Base-by-base conservation (phyloP, 2,888 invertebrate species). In the Sisyra terminalis region DNA sequence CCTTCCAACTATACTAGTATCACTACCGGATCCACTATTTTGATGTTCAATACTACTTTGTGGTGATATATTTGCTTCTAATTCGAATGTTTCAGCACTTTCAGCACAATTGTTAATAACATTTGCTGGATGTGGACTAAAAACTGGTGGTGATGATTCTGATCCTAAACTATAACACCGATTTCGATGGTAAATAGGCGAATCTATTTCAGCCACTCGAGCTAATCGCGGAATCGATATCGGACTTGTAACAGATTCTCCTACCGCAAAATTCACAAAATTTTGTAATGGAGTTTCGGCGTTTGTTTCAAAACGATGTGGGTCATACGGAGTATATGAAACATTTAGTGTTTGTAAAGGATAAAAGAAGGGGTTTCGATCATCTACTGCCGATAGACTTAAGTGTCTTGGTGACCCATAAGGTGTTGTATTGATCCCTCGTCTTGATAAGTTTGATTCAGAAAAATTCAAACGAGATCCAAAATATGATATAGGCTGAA, bases 151-250 rank as follows among this genome's bases (percentile, higher is more conserved):
- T 47, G 61, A 61, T 46, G 68, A 67, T 8, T 45, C 50, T 3
- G 70, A 70, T 3, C 75, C 75, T 31, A 81, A 63, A 47, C 80
- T 80, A 52, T 81, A 75, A 57, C 82, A 82, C 46, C 81, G 66
- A 38, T 67, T 64, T 39, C 71, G 55, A 10, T 59, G 53, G 40
- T 53, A 53, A 31, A 51, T 39, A 14, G 50, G 48, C 3, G 52
- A 45, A 42, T 51, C 47, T 9, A 51, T 49, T 39, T 49, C 44
- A 35, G 46, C 45, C 32, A 53, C 52, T 43, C 53, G 53, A 11
- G 55, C 50, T 4, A 57, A 53, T 43, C 54, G 57, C 40, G 59
- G 47, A 40, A 56, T 57, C 5, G 56, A 50, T 4, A 59, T 50
- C 57, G 2, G 60, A 2, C 69, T 66, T 13, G 70, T 71, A 1